Evolutionary conservation across 2,113 vertebrate species (phyloP), one percentile per base, ranked within the genome.

Genomic region (Siphamia tubifer): DNA sequence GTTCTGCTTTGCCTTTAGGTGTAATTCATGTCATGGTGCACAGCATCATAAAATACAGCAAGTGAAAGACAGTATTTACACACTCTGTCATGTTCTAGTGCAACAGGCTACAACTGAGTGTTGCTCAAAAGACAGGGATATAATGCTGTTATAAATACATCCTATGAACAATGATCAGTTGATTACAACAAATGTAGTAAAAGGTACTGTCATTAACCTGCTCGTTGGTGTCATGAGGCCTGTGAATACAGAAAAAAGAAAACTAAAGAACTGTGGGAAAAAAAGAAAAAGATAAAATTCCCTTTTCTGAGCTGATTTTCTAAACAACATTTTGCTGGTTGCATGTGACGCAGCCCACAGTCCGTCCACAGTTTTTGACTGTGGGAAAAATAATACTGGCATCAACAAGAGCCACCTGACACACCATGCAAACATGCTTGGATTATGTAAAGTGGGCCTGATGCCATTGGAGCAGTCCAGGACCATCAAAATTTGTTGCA

Each of bases 391-490:
- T 79, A 76, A 79, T 79, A 64, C 55, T 68, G 57, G 63, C 76
- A 77, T 60, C 38, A 9, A 52, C 38, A 62, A 32, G 17, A 56
- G 66, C 61, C 60, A 87, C 66, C 58, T 63, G 79, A 76, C 77
- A 43, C 63, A 54, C 9, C 67, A 78, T 80, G 77, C 60, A 85
- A 80, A 83, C 83, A 85, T 52, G 68, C 11, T 40, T 76, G 61
- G 82, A 74, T 84, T 87, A 87, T 85, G 82, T 84, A 86, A 88
- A 89, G 38, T 39, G 63, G 39, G 48, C 35, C 20, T 58, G 65
- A 44, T 69, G 65, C 61, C 47, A 70, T 56, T 47, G 44, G 11
- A 69, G 53, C 40, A 49, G 34, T 16, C 16, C 12, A 42, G 17
- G 53, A 39, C 57, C 47, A 54, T 74, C 30, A 68, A 51, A 57